phyloP scores from a whole-genome alignment of 1,140 invertebrate species.

The Sitophilus oryzae region DNA sequence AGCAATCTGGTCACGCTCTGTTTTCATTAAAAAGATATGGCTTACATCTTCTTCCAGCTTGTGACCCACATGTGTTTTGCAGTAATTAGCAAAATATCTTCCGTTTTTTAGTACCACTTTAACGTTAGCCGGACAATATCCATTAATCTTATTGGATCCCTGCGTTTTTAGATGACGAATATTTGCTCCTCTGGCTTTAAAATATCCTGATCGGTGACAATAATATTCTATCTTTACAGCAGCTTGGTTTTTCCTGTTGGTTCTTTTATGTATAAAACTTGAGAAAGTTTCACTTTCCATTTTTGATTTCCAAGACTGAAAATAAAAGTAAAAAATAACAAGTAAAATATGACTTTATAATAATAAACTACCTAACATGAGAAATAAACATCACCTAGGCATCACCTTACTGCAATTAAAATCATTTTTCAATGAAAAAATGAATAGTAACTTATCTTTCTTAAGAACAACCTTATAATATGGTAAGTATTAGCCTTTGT shows the following conservation, averaged over 20 bases:
- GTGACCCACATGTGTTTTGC: not conserved
- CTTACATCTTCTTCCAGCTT: not conserved
- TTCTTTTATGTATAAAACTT: not conserved
- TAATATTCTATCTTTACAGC: slow-evolving; percentile 1
- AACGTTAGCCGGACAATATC: not conserved
- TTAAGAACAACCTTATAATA: too few relatives aligned
- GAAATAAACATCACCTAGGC: too few relatives aligned
- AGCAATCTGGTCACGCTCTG: not conserved
- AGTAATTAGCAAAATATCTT: not conserved
- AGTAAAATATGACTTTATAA: too few relatives aligned
- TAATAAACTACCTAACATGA: too few relatives aligned
- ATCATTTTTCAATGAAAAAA: too few relatives aligned
- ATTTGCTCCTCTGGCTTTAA: not conserved
- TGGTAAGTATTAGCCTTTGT: too few relatives aligned
- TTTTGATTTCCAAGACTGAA: not conserved
- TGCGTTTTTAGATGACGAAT: slow-evolving; percentile 1
- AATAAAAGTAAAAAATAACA: too few relatives aligned
- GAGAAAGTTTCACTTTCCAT: not conserved
- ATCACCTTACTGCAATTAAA: too few relatives aligned
- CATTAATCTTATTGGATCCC: not conserved
- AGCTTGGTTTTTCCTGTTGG: not conserved
- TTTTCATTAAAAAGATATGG: not conserved
- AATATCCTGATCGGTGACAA: slow-evolving; percentile 2
- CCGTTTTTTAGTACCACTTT: not conserved
- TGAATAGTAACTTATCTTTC: too few relatives aligned